Evolutionary conservation across 2,888 invertebrate species (phyloP), one percentile per base, ranked within the genome.

Genomic region (Invenusta paracnida): DNA sequence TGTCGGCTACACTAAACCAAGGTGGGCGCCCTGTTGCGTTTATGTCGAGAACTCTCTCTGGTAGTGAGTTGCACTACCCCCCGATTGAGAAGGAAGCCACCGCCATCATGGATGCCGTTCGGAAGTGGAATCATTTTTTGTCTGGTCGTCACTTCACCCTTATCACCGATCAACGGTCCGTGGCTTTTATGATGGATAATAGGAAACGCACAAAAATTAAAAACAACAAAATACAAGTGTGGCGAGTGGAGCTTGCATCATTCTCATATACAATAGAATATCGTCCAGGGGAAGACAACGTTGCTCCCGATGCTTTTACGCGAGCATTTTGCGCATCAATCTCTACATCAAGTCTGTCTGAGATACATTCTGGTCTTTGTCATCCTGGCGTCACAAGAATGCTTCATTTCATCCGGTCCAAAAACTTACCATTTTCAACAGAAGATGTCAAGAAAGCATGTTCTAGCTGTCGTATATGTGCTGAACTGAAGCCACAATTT

Each of bases 91-190:
- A 87, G 85, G 87, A 87, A 48, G 85, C 87, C n/a, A 31, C 30
- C 29, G 81, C 87, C n/a, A 86, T 87, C 5, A 81, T 87, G n/a
- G 87, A 87, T 82, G 29, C 87, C 29, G 73, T 87, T 17, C 28
- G 87, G 27, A 67, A 79, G 28, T 87, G 87, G 85, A 86, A 29
- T n/a, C 83, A 87, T 85, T 86, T 30, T 30, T 82, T 87, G 25
- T 27, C 48, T 0, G 81, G 86, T 27, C 81, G 23, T 17, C 87
- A 85, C 30, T 88, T 88, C 83, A 85, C 73, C 23, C 66, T 87
- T 11, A 28, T 88, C 30, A 88, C 88, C 73, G 87, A 88, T 30
- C 88, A 88, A 73, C 31, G 30, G 29, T 86, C 88, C 29, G 87
- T 87, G 0, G 25, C 86, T 1, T 88, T 86, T 48, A 87, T 87